phyloP scores from a whole-genome alignment of 1,140 invertebrate species.

The Drosophila pseudoobscura region DNA sequence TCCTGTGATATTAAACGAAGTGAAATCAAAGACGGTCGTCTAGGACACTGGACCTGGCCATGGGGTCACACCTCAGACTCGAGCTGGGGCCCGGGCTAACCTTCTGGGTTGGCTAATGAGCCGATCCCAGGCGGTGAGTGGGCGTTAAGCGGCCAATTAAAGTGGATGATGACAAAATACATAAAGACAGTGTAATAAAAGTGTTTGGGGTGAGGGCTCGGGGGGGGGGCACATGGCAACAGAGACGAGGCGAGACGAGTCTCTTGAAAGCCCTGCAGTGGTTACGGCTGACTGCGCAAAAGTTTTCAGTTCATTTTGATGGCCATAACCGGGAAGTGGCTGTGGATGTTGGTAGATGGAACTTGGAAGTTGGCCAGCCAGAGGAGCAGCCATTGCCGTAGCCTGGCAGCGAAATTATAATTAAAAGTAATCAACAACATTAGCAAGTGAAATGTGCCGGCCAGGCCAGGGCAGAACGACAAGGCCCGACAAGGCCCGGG shows the following conservation, averaged over 20 bases:
- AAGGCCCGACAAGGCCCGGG: background rate
- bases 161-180: slow-evolving; percentile 48
- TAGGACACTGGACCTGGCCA: background rate
- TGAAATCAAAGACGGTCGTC: slow-evolving; percentile 39
- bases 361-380: slow-evolving; percentile 8
- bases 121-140: slow-evolving; percentile 29
- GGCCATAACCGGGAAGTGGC: slow-evolving; percentile 39
- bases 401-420: slow-evolving; percentile 77
- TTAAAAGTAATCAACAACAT: slow-evolving; percentile 79
- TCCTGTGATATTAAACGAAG: slow-evolving; percentile 20
- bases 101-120: slow-evolving; percentile 49
- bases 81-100: slow-evolving; percentile 1
- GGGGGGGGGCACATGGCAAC: slow-evolving; percentile 17
- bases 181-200: slow-evolving; percentile 42
- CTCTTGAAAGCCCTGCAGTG: slow-evolving; percentile 40
- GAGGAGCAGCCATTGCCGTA: slow-evolving; percentile 50
- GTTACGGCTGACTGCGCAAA: slow-evolving; percentile 66
- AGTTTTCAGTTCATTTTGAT: slow-evolving; percentile 55
- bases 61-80: slow-evolving; percentile 2
- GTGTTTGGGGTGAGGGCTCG: background rate
- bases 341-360: background rate
- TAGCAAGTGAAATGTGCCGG: slow-evolving; percentile 70
- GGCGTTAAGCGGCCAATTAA: slow-evolving; percentile 72
- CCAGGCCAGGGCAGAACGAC: slow-evolving; percentile 17
- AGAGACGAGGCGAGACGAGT: background rate